Conservation (phyloP, 2,888 invertebrate genomes). For the Xanthorhoe designata region DNA sequence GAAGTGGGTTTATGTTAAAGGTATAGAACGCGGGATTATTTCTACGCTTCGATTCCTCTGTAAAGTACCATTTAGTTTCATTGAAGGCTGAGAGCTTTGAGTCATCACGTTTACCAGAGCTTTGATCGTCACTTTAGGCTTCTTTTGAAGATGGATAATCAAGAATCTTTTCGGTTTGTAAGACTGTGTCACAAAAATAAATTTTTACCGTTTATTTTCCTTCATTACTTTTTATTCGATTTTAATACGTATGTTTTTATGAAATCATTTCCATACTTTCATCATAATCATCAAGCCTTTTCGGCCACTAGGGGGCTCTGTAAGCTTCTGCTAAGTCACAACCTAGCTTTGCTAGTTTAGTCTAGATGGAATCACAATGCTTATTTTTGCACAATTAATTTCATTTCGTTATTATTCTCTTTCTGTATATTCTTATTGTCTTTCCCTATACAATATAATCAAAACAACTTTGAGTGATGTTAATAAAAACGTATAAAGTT, state of each 20-base stretch:
- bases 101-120: slow-evolving; percentile 27
- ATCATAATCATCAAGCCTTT: neutral
- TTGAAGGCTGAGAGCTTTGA: slow-evolving; percentile 31
- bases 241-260: neutral
- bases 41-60: slow-evolving; percentile 32
- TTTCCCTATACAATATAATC: neutral
- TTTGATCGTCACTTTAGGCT: slow-evolving; percentile 38
- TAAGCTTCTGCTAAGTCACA: too few species aligned
- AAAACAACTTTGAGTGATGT: neutral
- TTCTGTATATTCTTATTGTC: too few species aligned
- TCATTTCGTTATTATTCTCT: too few species aligned
- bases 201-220: slow-evolving; percentile 8
- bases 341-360: too few species aligned
- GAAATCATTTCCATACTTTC: too few species aligned
- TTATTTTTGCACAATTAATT: too few species aligned
- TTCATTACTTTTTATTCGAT: too few species aligned
- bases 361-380: too few species aligned
- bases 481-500: neutral
- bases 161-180: slow-evolving; percentile 5
- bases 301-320: neutral
- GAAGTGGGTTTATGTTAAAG: slow-evolving; percentile 40
- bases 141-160: slow-evolving; percentile 37
- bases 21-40: slow-evolving; percentile 34
- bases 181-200: neutral
- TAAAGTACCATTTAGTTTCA: slow-evolving; percentile 32